Evolutionary conservation across 2,888 invertebrate genomes (phyloP).

Genomic region (Erebia epiphron): DNA sequence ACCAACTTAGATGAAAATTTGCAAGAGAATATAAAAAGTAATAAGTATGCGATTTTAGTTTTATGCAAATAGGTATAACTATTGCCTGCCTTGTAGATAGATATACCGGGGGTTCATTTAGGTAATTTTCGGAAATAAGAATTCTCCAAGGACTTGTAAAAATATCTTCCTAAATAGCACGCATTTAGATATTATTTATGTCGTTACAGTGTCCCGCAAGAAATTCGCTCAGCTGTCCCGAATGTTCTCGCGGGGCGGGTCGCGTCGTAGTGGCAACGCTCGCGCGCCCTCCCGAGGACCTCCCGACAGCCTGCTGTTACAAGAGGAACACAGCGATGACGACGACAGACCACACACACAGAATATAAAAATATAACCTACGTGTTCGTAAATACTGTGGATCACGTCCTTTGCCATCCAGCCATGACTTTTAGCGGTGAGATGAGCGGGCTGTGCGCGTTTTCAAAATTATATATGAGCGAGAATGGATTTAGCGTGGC

Average conservation of each 20-base stretch:
- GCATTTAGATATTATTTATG: neutral
- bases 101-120: too few species aligned
- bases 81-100: too few species aligned
- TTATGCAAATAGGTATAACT: too few species aligned
- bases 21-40: too few species aligned
- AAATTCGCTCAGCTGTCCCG: slow-evolving; percentile 91
- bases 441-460: neutral
- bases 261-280: slow-evolving; percentile 68
- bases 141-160: neutral
- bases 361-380: slow-evolving; percentile 47
- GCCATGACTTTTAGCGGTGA: neutral
- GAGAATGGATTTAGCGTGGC: neutral
- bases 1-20: too few species aligned
- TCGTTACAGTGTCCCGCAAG: slow-evolving; percentile 86
- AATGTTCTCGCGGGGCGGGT: slow-evolving; percentile 87
- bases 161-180: neutral
- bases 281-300: slow-evolving; percentile 75
- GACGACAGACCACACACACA: slow-evolving; percentile 74
- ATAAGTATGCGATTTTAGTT: too few species aligned
- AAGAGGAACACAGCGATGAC: slow-evolving; percentile 85
- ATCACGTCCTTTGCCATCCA: neutral
- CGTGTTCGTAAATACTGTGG: slow-evolving; percentile 4
- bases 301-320: slow-evolving; percentile 82
- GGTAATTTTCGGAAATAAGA: too few species aligned
- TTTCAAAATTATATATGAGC: neutral